Evolutionary conservation across 2,888 invertebrate species (phyloP), one percentile per base, ranked within the genome.

Genomic region (Toxonevra muliebris): DNA sequence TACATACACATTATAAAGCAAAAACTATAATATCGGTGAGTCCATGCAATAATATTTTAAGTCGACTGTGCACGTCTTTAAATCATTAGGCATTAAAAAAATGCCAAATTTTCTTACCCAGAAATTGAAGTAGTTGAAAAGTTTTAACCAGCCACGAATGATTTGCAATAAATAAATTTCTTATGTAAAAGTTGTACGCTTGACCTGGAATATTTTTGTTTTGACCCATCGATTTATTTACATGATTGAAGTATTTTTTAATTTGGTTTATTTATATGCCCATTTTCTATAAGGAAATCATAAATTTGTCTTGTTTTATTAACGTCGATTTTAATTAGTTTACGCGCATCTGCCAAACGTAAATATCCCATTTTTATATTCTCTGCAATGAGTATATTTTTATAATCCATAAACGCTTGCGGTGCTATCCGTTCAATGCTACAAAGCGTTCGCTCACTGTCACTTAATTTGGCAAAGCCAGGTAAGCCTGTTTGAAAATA

Each of bases 261-360:
- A 69, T 76, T 73, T 15, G 89, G 88, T 82, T 90, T 90, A 82
- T 86, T 88, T 72, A 94, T 89, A 81, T 90, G 91, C 42, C 93
- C 93, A 80, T 92, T 89, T 76, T 89, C 86, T 66, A 91, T 85
- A 41, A 95, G 86, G 83, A 92, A 90, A 86, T 93, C 92, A 86
- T 92, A 93, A 77, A 96, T 90, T 84, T 94, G 94, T 71, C 96
- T 89, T 0, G 96, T 97, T 84, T 93, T 93, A 84, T 96, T 96
- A 2, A 97, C 97, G 87, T 97, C 96, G 75, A 97, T 97, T 85
- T 96, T 96, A 50, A 96, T 89, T 55, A 96, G 87, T 54, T 88
- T 88, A 62, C 97, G 87, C 0, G 96, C 96, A 80, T 94, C 94
- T 1, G 94, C 90, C 70, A 97, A 86, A 70, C 91, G 88, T 8